Percentiles rank a stretch among this genome's conserved stretches.
phyloP scores from a whole-genome alignment of 2,113 vertebrate species.

The Dasypus novemcinctus region DNA sequence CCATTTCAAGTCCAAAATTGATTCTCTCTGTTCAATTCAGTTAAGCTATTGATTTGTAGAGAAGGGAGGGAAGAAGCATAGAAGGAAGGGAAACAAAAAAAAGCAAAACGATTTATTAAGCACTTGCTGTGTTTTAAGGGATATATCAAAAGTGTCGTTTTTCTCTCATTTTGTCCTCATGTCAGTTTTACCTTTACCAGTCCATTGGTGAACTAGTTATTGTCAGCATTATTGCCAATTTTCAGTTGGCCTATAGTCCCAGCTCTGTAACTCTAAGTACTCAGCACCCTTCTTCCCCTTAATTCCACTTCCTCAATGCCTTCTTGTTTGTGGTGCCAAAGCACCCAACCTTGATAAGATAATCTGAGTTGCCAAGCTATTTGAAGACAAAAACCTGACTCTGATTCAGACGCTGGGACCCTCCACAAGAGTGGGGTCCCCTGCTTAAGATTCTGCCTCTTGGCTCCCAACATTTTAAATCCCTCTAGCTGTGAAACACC shows the following conservation, averaged over 20 bases:
- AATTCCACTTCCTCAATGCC: rapidly evolving
- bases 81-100: background rate
- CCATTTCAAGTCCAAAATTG: background rate
- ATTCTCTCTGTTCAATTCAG: background rate
- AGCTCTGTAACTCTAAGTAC: no score
- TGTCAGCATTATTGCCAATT: background rate
- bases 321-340: no score
- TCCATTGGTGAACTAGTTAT: no score
- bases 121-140: background rate
- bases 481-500: background rate
- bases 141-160: background rate
- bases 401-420: background rate
- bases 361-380: background rate
- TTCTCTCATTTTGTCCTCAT: background rate
- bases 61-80: background rate
- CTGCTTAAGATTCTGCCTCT: background rate
- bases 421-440: background rate
- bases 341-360: background rate
- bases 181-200: background rate
- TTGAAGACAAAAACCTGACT: background rate
- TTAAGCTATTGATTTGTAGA: background rate
- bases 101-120: background rate
- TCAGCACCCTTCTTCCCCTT: rapidly evolving
- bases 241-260: background rate
- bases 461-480: background rate